Conservation (phyloP, 2,113 vertebrate species). For the Crypturellus undulatus region DNA sequence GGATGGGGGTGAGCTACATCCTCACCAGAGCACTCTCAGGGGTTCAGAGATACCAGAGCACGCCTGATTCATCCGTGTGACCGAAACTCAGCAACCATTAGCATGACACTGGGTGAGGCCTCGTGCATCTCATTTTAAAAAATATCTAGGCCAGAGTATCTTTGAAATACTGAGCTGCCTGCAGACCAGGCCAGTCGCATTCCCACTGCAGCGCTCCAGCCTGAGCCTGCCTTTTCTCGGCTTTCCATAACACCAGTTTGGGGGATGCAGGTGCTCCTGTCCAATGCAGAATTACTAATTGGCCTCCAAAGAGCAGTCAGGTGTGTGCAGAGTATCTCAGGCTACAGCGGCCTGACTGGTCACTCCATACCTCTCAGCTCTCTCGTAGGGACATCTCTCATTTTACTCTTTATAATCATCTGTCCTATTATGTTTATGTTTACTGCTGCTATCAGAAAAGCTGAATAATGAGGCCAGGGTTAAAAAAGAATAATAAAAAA, state of each 20-base stretch:
- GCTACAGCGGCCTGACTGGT: not conserved
- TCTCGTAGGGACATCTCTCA: not conserved
- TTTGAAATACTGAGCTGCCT: not conserved
- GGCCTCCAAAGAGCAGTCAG: conserved; percentile 13
- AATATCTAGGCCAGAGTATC: not conserved
- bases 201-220: not conserved
- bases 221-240: not conserved
- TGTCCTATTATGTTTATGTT: not conserved
- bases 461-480: not conserved
- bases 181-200: not conserved
- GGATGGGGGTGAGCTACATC: not conserved
- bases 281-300: conserved; percentile 14
- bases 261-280: not conserved
- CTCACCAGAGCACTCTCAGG: not conserved
- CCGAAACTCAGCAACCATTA: not conserved
- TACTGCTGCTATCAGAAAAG: not conserved
- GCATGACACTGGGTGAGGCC: not conserved
- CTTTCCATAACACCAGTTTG: not conserved
- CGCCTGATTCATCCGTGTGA: not conserved
- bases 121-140: not conserved
- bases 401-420: not conserved
- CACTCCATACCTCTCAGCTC: not conserved
- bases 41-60: not conserved
- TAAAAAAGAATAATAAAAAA: not conserved
- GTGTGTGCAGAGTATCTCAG: not conserved